Conservation (phyloP, 2,888 invertebrate genomes). For the Hermodice carunculata region DNA sequence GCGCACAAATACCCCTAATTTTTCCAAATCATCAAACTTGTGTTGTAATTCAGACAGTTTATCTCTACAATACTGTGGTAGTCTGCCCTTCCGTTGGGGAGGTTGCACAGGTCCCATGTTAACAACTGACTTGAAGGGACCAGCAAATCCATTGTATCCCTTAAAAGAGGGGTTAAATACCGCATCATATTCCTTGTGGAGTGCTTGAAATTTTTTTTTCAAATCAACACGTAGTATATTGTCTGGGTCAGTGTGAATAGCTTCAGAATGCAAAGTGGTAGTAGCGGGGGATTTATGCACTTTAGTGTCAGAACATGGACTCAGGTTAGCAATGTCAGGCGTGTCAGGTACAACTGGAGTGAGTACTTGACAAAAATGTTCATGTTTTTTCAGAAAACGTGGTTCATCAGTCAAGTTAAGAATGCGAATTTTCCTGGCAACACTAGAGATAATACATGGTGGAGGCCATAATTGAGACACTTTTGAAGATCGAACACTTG, state of each 20-base stretch:
- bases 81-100: slow-evolving; percentile 38
- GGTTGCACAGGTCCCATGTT: slow-evolving; percentile 36
- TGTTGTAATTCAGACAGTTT: slow-evolving; percentile 35
- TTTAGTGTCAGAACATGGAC: too few species aligned
- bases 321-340: too few species aligned
- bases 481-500: background rate
- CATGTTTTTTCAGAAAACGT: slow-evolving; percentile 17
- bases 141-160: slow-evolving; percentile 37
- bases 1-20: slow-evolving; percentile 26
- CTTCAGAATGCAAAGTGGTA: too few species aligned
- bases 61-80: slow-evolving; percentile 39
- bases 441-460: too few species aligned
- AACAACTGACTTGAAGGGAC: slow-evolving; percentile 37
- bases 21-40: slow-evolving; percentile 44
- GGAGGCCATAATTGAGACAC: background rate
- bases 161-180: background rate
- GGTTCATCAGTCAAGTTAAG: slow-evolving; percentile 24
- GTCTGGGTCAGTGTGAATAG: background rate
- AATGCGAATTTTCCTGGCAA: slow-evolving; percentile 19
- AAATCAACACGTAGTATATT: background rate
- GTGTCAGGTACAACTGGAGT: too few species aligned
- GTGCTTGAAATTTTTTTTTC: background rate
- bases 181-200: background rate
- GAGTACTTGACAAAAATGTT: slow-evolving; percentile 37
- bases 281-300: too few species aligned